Evolutionary conservation across 2,888 invertebrate species (phyloP).

Genomic region (Orthosia gracilis): DNA sequence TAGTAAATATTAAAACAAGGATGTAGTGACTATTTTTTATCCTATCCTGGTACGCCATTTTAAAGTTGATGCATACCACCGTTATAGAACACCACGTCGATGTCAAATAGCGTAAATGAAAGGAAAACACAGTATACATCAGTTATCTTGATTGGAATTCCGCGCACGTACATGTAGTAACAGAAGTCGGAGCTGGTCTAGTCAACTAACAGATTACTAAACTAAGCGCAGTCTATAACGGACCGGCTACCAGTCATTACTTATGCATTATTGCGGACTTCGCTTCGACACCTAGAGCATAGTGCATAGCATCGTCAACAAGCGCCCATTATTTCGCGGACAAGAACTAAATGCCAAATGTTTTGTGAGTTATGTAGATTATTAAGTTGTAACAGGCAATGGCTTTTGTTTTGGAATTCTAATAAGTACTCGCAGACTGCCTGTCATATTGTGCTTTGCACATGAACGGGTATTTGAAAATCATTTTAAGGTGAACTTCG

Average conservation of each 20-base stretch:
- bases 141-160: slow-evolving; percentile 53
- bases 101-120: slow-evolving; percentile 41
- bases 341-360: slow-evolving; percentile 20
- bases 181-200: slow-evolving; percentile 29
- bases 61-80: slow-evolving; percentile 1
- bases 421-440: slow-evolving; percentile 2
- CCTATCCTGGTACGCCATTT: no score
- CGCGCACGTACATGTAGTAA: slow-evolving; percentile 49
- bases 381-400: slow-evolving; percentile 7
- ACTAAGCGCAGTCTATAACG: slow-evolving; percentile 59
- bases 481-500: background rate
- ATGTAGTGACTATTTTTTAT: background rate
- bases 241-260: slow-evolving; percentile 56
- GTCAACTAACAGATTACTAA: slow-evolving; percentile 53
- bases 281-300: slow-evolving; percentile 41
- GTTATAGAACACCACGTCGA: background rate
- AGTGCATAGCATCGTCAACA: slow-evolving; percentile 34
- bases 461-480: background rate
- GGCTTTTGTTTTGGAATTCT: background rate
- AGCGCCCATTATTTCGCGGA: slow-evolving; percentile 17
- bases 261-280: slow-evolving; percentile 65
- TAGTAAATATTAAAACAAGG: background rate
- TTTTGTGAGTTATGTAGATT: slow-evolving; percentile 1
- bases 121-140: slow-evolving; percentile 56
- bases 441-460: background rate